A percentile compares a stretch with the other conserved stretches of the same genome.
Conservation (phyloP, 2,797 vertebrate species). For the Chromis chromis region DNA sequence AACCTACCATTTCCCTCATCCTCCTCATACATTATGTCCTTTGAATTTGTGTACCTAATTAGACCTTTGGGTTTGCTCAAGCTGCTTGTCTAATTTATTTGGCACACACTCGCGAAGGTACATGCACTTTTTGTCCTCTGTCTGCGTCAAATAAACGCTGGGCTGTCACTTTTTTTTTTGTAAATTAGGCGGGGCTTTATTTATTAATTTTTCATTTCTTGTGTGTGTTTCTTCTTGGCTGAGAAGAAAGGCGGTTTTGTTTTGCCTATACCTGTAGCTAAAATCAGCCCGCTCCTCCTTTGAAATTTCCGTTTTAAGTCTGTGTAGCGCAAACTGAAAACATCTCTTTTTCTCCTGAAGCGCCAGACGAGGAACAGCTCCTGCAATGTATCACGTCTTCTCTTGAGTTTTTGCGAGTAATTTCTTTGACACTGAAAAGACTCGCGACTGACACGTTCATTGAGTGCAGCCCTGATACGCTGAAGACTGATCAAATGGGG, state of each 20-base stretch:
- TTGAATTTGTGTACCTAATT: conserved; percentile 80
- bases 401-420: conserved; percentile 26
- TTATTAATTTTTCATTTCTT: not conserved
- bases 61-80: conserved; percentile 72
- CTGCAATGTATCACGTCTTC: conserved; percentile 27
- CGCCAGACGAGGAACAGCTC: conserved; percentile 33
- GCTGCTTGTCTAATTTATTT: conserved; percentile 73
- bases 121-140: conserved; percentile 46
- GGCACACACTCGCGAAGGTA: conserved; percentile 51
- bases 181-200: conserved; percentile 17
- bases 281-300: conserved; percentile 40
- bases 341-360: conserved; percentile 32
- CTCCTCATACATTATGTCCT: conserved; percentile 81
- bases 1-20: conserved; percentile 66
- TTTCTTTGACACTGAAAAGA: conserved; percentile 65
- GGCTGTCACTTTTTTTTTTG: conserved; percentile 48
- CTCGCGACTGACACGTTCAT: conserved; percentile 55
- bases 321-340: conserved; percentile 56
- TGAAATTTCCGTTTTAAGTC: conserved; percentile 55
- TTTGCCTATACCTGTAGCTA: conserved; percentile 49
- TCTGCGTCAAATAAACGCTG: conserved; percentile 38
- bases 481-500: conserved; percentile 69
- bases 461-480: conserved; percentile 35
- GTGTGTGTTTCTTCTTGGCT: not conserved
- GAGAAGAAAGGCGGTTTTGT: conserved; percentile 45